phyloP scores from a whole-genome alignment of 2,797 vertebrate genomes.

The Bradypodion pumilum region DNA sequence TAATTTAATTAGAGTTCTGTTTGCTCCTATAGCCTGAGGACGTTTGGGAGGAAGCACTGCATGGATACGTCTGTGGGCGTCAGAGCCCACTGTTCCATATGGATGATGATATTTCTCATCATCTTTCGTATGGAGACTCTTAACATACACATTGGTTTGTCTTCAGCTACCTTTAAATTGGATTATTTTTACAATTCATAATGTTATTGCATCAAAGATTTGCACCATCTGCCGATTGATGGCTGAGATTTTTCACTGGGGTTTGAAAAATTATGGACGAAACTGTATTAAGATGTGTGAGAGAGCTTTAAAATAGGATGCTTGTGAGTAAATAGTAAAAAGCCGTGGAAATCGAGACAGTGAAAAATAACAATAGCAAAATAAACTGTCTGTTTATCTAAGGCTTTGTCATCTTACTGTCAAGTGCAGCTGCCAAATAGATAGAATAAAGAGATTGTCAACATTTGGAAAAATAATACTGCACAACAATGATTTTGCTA shows the following conservation, averaged over 20 bases:
- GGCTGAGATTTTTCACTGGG: neutral
- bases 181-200: neutral
- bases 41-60: neutral
- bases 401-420: too few relatives aligned
- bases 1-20: slow-evolving; percentile 16
- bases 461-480: too few relatives aligned
- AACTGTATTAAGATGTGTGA: neutral
- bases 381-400: too few relatives aligned
- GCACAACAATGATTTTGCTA: too few relatives aligned
- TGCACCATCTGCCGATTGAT: neutral
- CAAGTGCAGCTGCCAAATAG: too few relatives aligned
- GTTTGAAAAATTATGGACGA: neutral
- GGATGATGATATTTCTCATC: too few relatives aligned
- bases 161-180: neutral
- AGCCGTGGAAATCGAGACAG: too few relatives aligned
- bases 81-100: neutral
- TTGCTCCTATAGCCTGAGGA: neutral
- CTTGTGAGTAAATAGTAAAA: neutral
- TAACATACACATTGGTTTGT: neutral
- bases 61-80: neutral
- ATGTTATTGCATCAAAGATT: neutral
- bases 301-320: neutral
- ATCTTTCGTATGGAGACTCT: neutral
- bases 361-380: too few relatives aligned
- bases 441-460: too few relatives aligned